These are phyloP conservation scores for Thunnus thynnus DNA, from an alignment of 2,113 vertebrate genomes.

Conservation along the genomic window DNA sequence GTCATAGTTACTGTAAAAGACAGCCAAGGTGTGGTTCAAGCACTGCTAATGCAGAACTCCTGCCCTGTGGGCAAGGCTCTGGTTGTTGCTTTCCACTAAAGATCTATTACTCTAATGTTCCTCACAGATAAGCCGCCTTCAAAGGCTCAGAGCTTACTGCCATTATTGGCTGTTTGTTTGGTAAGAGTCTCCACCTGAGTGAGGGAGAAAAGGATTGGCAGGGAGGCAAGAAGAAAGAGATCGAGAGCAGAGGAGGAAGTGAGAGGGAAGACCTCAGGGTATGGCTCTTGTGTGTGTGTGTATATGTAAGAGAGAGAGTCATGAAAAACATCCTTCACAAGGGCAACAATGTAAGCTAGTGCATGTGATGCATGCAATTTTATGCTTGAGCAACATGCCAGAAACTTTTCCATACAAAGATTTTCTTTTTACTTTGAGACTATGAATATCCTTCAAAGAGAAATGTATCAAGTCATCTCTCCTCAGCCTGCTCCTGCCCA, in stretches of 20 bases:
- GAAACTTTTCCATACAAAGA: constrained; percentile 13
- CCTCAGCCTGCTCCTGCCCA: background rate
- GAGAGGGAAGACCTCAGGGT: constrained; percentile 48
- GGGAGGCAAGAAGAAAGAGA: constrained; percentile 44
- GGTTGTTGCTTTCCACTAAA: constrained; percentile 68
- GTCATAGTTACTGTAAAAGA: constrained; percentile 74
- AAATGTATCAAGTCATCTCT: constrained; percentile 51
- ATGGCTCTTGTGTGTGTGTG: constrained; percentile 12
- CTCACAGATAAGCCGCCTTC: constrained; percentile 69
- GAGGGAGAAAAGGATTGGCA: constrained; percentile 47
- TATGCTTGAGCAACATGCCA: constrained; percentile 30
- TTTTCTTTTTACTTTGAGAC: background rate
- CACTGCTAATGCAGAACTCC: constrained; percentile 51
- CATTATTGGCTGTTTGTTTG: constrained; percentile 73
- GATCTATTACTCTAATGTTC: constrained; percentile 74
- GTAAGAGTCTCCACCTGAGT: constrained; percentile 70
- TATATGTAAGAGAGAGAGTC: constrained; percentile 15
- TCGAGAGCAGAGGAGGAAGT: constrained; percentile 38
- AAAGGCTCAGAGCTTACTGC: constrained; percentile 64
- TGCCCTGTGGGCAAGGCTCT: constrained; percentile 65
- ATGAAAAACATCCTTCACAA: constrained; percentile 42
- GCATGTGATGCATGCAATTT: constrained; percentile 10
- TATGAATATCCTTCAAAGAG: constrained; percentile 18
- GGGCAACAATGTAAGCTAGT: constrained; percentile 9
- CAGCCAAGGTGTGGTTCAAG: constrained; percentile 75